A percentile compares a stretch with the other conserved stretches of the same genome.
phyloP scores from a whole-genome alignment of 1,140 invertebrate species.

The Caerostris extrusa region DNA sequence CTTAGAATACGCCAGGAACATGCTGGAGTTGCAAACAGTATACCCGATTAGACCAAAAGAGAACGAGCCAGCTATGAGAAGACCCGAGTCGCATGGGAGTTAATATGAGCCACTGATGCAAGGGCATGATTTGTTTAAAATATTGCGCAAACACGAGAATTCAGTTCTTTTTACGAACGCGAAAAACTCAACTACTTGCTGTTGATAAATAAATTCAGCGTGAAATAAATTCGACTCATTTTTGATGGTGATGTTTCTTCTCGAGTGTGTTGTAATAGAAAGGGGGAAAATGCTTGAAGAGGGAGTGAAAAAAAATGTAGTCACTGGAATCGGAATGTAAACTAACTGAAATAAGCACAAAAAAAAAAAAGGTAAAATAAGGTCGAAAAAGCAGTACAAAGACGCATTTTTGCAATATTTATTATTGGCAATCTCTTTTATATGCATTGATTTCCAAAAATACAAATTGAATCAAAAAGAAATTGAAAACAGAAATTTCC shows the following conservation, averaged over 20 bases:
- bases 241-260: not conserved
- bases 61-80: not conserved
- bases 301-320: too few relatives aligned
- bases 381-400: too few relatives aligned
- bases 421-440: too few relatives aligned
- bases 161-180: not conserved
- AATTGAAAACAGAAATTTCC: too few relatives aligned
- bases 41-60: constrained; percentile 61
- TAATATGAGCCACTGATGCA: constrained; percentile 29
- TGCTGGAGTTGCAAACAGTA: constrained; percentile 30
- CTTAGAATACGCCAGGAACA: not conserved
- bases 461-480: too few relatives aligned
- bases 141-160: not conserved
- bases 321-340: too few relatives aligned
- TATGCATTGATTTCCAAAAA: too few relatives aligned
- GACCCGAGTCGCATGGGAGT: constrained; percentile 18
- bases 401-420: too few relatives aligned
- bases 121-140: constrained; percentile 28
- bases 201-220: constrained; percentile 14
- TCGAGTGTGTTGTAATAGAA: not conserved
- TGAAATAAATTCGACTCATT: not conserved
- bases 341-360: too few relatives aligned
- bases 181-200: not conserved
- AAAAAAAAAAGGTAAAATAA: too few relatives aligned
- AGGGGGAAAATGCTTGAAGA: too few relatives aligned